Evolutionary conservation across 1,140 invertebrate genomes (phyloP), one percentile per base, ranked within the genome.

Genomic region (Sinonovacula constricta): DNA sequence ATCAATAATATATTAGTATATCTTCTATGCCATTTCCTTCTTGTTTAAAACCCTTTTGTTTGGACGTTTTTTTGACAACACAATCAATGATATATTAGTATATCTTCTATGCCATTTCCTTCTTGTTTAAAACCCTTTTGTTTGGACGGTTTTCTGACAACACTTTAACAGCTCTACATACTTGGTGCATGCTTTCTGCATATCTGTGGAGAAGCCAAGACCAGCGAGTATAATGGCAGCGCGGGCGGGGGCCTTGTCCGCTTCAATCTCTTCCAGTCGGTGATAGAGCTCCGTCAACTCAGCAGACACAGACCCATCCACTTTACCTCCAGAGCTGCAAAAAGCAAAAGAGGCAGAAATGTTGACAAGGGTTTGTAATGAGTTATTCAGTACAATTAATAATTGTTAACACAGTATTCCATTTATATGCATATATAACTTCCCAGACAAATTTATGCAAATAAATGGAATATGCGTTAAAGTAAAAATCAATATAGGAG

Each of bases 201-300:
- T 96, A 72, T 95, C 94, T 0, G 96, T 92, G 4, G 95, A 94
- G 89, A 99, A 99, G 2, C 98, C 98, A 15, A 99, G 92, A 92
- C 98, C 98, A 81, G 95, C 96, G 18, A 99, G 92, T 86, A 99
- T 99, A 36, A 96, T 95, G 22, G 90, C 92, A n/a, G 97, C 97
- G 81, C 92, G 93, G 0, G 97, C 96, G 39, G 39, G 39, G 0
- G 98, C 97, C 91, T 99, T 98, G 88, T 99, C 98, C 0, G 98
- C 95, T 89, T 99, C 98, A 39, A 99, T 98, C 36, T 95, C 94
- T 88, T 97, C 95, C 85, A 99, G 93, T 81, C 97, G 94, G 18
- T 94, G 94, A 87, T 99, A 99, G 4, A 99, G 93, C 87, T 97
- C 95, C 28, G 86, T 74, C 5, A 85, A 66, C 60, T 82, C 71